phyloP scores from a whole-genome alignment of 2,797 vertebrate genomes.

The Serranus cabrilla region DNA sequence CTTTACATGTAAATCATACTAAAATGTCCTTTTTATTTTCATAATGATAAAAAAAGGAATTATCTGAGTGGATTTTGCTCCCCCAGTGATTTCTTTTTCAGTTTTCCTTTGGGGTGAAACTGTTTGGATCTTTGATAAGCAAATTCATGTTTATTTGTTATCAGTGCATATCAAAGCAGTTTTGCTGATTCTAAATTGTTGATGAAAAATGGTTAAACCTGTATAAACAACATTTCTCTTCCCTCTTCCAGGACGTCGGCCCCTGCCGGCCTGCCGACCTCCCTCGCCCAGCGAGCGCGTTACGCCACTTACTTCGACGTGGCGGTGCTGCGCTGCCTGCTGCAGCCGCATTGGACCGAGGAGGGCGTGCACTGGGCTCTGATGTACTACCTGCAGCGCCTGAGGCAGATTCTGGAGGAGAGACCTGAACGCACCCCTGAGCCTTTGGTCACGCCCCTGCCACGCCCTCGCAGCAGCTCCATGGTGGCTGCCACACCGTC shows the following conservation, averaged over 20 bases:
- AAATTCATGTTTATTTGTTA: too few relatives aligned
- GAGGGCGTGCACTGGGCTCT: constrained; percentile 98
- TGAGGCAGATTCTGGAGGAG: constrained; percentile 96
- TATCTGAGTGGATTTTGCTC: too few relatives aligned
- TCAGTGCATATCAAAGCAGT: too few relatives aligned
- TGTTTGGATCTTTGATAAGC: too few relatives aligned
- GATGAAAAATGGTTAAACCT: not conserved
- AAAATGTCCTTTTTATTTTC: too few relatives aligned
- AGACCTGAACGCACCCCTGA: constrained; percentile 91
- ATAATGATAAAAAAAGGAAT: too few relatives aligned
- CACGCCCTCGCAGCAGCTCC: constrained; percentile 96
- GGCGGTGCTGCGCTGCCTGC: constrained; percentile 95
- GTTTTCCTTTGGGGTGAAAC: too few relatives aligned
- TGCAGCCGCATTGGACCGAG: constrained; percentile 98
- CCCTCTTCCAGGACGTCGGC: constrained; percentile 73
- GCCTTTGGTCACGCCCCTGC: constrained; percentile 87
- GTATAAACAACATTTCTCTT: not conserved
- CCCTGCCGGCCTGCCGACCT: constrained; percentile 76
- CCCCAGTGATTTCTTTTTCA: too few relatives aligned
- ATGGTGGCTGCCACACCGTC: constrained; percentile 98
- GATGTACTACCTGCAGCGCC: constrained; percentile 95
- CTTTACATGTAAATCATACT: too few relatives aligned
- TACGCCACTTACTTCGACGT: constrained; percentile 98
- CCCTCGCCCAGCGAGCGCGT: constrained; percentile 91
- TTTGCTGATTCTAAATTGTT: too few relatives aligned